A percentile compares a stretch with the other conserved stretches of the same genome.
These are phyloP conservation scores for Tiphia femorata DNA, from an alignment of 2,888 invertebrate species.

Conservation along the genomic window DNA sequence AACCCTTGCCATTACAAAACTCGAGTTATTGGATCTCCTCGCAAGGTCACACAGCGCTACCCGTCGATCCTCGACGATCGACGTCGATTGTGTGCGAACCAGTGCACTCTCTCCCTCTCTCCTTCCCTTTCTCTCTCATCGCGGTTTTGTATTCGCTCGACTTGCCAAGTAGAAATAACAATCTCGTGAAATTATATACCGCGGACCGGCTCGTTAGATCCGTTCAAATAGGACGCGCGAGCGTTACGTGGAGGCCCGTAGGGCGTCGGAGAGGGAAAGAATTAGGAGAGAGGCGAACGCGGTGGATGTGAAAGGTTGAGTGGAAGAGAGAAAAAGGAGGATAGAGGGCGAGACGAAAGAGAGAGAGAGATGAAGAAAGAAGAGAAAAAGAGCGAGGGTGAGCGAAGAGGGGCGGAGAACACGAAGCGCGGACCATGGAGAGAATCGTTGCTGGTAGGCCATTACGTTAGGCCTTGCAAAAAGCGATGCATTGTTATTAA, in stretches of 20 bases:
- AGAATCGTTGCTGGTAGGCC: conserved; percentile 8
- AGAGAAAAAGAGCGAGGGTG: conserved; percentile 4
- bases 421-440: not conserved
- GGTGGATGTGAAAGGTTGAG: not conserved
- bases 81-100: conserved; percentile 11
- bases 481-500: conserved; percentile 18
- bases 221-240: conserved; percentile 22
- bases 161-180: conserved; percentile 30
- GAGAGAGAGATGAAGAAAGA: not conserved
- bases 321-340: not conserved
- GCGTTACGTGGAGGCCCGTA: not conserved
- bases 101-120: too few species aligned
- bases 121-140: too few species aligned
- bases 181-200: conserved; percentile 30
- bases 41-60: conserved; percentile 34
- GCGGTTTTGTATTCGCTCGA: conserved; percentile 19
- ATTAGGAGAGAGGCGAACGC: too few species aligned
- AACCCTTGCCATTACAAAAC: too few species aligned
- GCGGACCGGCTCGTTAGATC: conserved; percentile 5
- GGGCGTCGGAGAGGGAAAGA: not conserved
- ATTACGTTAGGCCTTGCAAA: conserved; percentile 23
- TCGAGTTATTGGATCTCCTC: conserved; percentile 36
- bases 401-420: not conserved
- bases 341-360: not conserved
- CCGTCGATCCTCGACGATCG: too few species aligned